Evolutionary conservation across 2,888 invertebrate genomes (phyloP).

Genomic region (Spatulosminthurus flaviceps): DNA sequence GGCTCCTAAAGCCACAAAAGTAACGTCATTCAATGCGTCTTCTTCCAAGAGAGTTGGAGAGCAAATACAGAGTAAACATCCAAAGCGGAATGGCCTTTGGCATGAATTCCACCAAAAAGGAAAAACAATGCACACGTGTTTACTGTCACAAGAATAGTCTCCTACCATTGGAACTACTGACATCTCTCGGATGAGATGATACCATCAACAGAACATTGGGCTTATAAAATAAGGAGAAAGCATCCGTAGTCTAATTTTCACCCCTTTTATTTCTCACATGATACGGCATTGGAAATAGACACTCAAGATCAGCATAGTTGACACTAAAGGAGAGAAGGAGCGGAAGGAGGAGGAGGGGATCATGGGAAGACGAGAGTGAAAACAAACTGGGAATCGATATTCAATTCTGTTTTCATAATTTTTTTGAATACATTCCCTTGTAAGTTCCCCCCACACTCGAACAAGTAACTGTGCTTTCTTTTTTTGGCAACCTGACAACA

Average conservation of each 20-base stretch:
- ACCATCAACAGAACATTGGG: background rate
- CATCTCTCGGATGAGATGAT: no score
- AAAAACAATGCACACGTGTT: no score
- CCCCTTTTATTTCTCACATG: slow-evolving; percentile 7
- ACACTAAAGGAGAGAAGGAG: slow-evolving; percentile 11
- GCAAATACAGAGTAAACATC: no score
- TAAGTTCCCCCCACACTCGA: background rate
- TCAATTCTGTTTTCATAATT: slow-evolving; percentile 32
- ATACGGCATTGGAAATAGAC: background rate
- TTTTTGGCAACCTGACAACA: slow-evolving; percentile 25
- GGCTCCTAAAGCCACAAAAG: no score
- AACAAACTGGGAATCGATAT: slow-evolving; percentile 22
- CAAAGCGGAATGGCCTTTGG: no score
- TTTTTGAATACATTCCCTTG: slow-evolving; percentile 25
- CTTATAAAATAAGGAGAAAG: no score
- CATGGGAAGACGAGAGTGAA: slow-evolving; percentile 6
- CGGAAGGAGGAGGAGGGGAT: background rate
- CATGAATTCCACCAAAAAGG: no score
- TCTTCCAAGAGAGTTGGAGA: no score
- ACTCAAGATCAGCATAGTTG: slow-evolving; percentile 20
- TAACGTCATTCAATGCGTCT: no score
- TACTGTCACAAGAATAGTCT: no score
- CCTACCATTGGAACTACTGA: no score
- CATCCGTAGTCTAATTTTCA: background rate
- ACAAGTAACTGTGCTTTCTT: background rate